A percentile compares a stretch with the other conserved stretches of the same genome.
Conservation (phyloP, 2,113 vertebrate genomes). For the Neolamprologus variostigma region DNA sequence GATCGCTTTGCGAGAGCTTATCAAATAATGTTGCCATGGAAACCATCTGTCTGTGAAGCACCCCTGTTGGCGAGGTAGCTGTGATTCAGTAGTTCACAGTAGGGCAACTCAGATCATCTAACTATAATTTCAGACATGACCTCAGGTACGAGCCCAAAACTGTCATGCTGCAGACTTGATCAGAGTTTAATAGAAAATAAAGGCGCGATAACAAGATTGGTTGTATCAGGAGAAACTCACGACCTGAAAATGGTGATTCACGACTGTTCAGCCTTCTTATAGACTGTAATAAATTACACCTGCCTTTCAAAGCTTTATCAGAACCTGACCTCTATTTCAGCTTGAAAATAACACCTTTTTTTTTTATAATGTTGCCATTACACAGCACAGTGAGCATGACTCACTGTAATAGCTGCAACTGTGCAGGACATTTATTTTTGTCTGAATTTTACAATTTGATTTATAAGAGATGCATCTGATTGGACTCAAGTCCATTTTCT, state of each 20-base stretch:
- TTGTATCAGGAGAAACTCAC: background rate
- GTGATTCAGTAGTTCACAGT: constrained; percentile 27
- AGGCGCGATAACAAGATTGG: background rate
- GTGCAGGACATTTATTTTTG: background rate
- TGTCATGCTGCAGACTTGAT: background rate
- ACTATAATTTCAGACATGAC: background rate
- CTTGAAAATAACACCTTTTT: background rate
- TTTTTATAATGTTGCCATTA: background rate
- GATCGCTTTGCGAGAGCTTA: constrained; percentile 33
- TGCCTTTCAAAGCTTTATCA: background rate
- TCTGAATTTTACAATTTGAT: background rate
- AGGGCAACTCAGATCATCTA: background rate
- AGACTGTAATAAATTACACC: background rate
- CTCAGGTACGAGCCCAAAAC: background rate
- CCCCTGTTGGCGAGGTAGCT: constrained; percentile 20
- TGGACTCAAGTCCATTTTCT: background rate
- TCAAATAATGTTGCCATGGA: constrained; percentile 59
- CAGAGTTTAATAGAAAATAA: background rate
- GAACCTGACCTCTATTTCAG: background rate
- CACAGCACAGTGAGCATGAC: background rate
- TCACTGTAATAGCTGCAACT: background rate
- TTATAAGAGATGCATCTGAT: background rate
- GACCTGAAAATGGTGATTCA: background rate
- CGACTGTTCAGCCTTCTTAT: background rate
- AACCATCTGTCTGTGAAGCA: constrained; percentile 41